Conservation (phyloP, 1,140 invertebrate genomes). For the Bemisia tabaci region DNA sequence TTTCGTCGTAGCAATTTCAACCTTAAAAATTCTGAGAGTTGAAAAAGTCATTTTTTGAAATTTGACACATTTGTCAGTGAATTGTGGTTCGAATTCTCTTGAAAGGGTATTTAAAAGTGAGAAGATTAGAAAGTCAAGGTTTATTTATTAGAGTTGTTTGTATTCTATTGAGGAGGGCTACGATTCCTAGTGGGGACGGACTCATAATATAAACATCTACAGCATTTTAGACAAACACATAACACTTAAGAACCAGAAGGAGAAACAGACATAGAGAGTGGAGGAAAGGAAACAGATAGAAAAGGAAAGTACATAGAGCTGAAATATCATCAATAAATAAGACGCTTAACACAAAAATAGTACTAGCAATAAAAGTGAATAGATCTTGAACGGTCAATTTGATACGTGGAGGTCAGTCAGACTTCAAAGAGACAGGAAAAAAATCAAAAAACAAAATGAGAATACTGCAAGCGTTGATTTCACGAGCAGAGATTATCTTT, state of each 20-base stretch:
- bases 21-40: too few species aligned
- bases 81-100: too few species aligned
- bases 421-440: too few species aligned
- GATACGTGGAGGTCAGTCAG: not conserved
- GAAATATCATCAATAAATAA: not conserved
- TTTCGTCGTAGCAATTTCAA: too few species aligned
- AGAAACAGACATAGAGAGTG: not conserved
- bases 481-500: too few species aligned
- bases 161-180: not conserved
- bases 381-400: not conserved
- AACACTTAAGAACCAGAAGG: not conserved
- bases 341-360: not conserved
- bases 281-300: not conserved
- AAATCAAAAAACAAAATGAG: too few species aligned
- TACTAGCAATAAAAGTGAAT: not conserved
- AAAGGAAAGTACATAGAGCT: not conserved
- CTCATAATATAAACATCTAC: not conserved
- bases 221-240: not conserved
- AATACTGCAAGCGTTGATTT: too few species aligned
- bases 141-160: too few species aligned
- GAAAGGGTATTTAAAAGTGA: too few species aligned
- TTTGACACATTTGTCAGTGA: too few species aligned
- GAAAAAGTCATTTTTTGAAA: too few species aligned
- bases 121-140: too few species aligned
- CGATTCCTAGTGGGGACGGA: not conserved